Percentiles rank a stretch among this genome's conserved stretches.
Conservation (phyloP, 2,888 invertebrate genomes). For the Ernsta delagoae region DNA sequence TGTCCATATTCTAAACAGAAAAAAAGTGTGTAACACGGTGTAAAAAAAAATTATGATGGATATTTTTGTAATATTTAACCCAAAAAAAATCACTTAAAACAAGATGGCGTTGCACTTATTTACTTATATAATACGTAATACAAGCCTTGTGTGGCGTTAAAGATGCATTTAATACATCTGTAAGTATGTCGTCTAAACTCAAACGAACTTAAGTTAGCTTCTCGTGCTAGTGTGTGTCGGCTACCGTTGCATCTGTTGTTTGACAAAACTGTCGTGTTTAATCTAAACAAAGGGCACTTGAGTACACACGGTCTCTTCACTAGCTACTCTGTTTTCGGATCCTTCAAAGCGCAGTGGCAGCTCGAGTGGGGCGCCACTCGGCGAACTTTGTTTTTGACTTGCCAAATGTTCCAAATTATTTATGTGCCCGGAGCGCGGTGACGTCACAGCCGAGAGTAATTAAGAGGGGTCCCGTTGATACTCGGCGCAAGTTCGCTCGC, state of each 20-base stretch:
- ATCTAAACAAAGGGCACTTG: neutral
- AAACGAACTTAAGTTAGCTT: neutral
- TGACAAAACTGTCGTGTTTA: slow-evolving; percentile 2
- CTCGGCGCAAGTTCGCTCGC: slow-evolving; percentile 12
- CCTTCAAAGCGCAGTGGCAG: neutral
- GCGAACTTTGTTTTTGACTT: slow-evolving; percentile 14
- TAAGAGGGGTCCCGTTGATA: slow-evolving; percentile 19
- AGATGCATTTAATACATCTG: too few species aligned
- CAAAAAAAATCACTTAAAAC: too few species aligned
- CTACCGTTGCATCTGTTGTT: neutral
- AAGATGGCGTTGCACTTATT: too few species aligned
- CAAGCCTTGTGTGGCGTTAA: too few species aligned
- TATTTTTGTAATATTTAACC: too few species aligned
- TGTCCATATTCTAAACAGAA: too few species aligned
- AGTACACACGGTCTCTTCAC: neutral
- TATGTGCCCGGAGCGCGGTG: slow-evolving; percentile 18
- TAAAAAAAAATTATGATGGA: too few species aligned
- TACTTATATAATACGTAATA: too few species aligned
- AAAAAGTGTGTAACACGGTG: too few species aligned
- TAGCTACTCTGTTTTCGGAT: too few species aligned
- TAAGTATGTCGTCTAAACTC: too few species aligned
- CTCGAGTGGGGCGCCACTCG: slow-evolving; percentile 5
- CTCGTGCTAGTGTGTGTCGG: neutral
- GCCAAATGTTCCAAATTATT: slow-evolving; percentile 2
- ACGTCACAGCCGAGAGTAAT: slow-evolving; percentile 19